A percentile compares a stretch with the other conserved stretches of the same genome.
These are phyloP conservation scores for Aspidiotus destructor DNA, from an alignment of 2,888 invertebrate species.

Conservation along the genomic window DNA sequence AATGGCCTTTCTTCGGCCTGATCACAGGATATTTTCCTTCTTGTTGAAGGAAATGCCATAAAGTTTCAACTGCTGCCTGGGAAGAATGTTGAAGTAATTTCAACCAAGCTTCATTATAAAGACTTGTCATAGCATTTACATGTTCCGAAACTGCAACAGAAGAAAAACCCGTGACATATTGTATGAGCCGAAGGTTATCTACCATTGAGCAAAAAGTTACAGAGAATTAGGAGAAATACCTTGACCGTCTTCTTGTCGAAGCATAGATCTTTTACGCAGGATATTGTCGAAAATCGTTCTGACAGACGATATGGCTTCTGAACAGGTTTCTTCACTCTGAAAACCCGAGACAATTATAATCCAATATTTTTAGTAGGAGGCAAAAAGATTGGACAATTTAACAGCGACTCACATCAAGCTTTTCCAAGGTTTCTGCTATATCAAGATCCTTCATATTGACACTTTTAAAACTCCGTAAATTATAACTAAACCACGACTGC, in stretches of 20 bases:
- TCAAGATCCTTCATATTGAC: too few relatives aligned
- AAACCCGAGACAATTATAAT: background rate
- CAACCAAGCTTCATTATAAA: slow-evolving; percentile 10
- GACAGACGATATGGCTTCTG: slow-evolving; percentile 14
- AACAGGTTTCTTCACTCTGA: background rate
- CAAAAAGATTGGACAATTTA: too few relatives aligned
- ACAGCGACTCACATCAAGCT: too few relatives aligned
- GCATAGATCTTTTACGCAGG: slow-evolving; percentile 41
- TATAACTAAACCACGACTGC: too few relatives aligned
- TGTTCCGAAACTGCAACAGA: slow-evolving; percentile 3
- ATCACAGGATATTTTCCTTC: slow-evolving; percentile 62
- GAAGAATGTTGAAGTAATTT: slow-evolving; percentile 12
- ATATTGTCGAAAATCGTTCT: slow-evolving; percentile 15
- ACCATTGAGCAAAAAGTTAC: background rate
- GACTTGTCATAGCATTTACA: slow-evolving; percentile 5
- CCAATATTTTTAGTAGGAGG: too few relatives aligned
- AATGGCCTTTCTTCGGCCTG: slow-evolving; percentile 40
- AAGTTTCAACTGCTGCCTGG: slow-evolving; percentile 55
- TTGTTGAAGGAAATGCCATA: slow-evolving; percentile 60
- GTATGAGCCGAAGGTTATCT: background rate
- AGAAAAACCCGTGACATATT: background rate
- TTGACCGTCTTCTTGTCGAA: slow-evolving; percentile 37
- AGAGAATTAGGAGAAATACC: too few relatives aligned
- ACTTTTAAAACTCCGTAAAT: too few relatives aligned
- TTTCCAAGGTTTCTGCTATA: too few relatives aligned